Conservation (phyloP, 1,140 invertebrate species). For the Eubasilissa regina region DNA sequence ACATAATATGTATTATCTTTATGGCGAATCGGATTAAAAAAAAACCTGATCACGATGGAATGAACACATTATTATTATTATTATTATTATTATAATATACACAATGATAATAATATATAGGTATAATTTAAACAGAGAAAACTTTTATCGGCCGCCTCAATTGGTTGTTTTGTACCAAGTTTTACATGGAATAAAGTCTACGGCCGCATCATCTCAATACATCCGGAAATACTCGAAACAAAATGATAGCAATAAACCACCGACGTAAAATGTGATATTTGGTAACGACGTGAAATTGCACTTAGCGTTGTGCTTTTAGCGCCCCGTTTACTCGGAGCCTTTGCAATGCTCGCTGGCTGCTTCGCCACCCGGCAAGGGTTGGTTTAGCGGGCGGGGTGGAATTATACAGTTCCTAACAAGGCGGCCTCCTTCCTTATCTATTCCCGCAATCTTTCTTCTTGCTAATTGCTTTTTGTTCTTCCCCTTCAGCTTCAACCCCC, state of each 20-base stretch:
- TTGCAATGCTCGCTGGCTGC: constrained; percentile 9
- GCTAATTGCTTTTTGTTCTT: constrained; percentile 59
- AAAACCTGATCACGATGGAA: too few relatives aligned
- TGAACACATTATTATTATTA: too few relatives aligned
- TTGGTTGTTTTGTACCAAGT: constrained; percentile 21
- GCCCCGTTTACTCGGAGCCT: background rate
- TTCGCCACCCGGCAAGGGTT: background rate
- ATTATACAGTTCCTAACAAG: constrained; percentile 50
- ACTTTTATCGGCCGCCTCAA: background rate
- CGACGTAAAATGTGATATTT: too few relatives aligned
- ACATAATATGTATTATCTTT: too few relatives aligned
- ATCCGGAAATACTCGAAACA: background rate
- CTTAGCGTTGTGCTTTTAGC: too few relatives aligned
- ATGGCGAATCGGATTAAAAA: too few relatives aligned
- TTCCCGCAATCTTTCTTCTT: constrained; percentile 58
- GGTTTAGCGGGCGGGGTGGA: constrained; percentile 26
- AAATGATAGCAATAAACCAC: background rate
- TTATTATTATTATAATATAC: too few relatives aligned
- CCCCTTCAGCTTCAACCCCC: background rate
- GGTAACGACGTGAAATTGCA: too few relatives aligned
- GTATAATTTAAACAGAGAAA: constrained; percentile 4
- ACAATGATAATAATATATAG: background rate
- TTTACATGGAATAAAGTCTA: constrained; percentile 24
- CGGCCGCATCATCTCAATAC: constrained; percentile 16
- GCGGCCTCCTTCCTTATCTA: constrained; percentile 51